Evolutionary conservation across 1,140 invertebrate species (phyloP), one percentile per base, ranked within the genome.

Genomic region (Pantala flavescens): DNA sequence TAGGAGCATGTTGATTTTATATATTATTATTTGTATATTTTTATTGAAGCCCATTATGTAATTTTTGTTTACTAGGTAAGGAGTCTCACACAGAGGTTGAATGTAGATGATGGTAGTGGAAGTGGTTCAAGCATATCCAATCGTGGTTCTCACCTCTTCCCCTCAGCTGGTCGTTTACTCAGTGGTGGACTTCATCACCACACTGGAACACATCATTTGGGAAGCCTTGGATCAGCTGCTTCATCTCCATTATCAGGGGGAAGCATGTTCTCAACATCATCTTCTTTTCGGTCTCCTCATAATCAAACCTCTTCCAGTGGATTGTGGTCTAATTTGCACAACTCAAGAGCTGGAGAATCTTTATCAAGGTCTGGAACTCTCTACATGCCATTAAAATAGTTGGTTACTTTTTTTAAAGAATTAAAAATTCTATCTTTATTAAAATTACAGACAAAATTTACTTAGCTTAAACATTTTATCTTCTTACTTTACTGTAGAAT

Each of bases 61-160:
- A 9, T 36, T 36, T 5, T 5, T 5, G 49, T 76, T 80, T 79
- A 78, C 43, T 78, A 91, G 90, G 90, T 91, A n/a, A 88, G 92
- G 63, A 92, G 90, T 79, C 83, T 96, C 24, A 95, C 93, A 0
- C 90, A 93, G 78, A 88, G 92, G 77, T 83, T 95, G 72, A 94
- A 94, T 80, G 90, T 92, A 12, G 93, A 94, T 79, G 92, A 93
- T 78, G 83, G 83, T 71, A 82, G 84, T 72, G 76, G 87, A 83
- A 80, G 84, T 80, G 80, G 87, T 78, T 85, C 86, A 43, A 84
- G 85, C 81, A 84, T 83, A 74, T 79, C 85, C 75, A 74, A 87
- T 70, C 80, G 87, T 14, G 83, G 82, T 74, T 80, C 82, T 74
- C 80, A 82, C 74, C 80, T 81, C 77, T 70, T 74, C 74, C 23